Evolutionary conservation across 2,797 vertebrate species (phyloP), one percentile per base, ranked within the genome.

Genomic region (Periophthalmus magnuspinnatus): DNA sequence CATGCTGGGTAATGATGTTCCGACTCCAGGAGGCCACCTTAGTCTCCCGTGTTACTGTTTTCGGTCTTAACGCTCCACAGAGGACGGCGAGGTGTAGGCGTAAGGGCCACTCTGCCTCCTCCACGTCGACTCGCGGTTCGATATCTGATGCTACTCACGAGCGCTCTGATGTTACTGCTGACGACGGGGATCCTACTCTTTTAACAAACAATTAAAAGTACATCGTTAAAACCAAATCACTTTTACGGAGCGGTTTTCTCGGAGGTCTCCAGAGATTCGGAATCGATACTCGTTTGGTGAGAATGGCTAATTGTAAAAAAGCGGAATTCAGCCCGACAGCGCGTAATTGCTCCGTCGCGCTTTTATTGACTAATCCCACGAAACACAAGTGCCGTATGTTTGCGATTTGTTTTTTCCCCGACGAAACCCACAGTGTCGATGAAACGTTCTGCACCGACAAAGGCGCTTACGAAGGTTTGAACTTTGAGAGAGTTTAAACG

Each of bases 101-200:
- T 52, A 52, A 52, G 50, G n/a, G 7, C 19, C 74, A 70, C 70
- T 81, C 73, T 66, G 68, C 57, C 72, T 62, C 3, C 59, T 67
- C 60, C 55, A 14, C 70, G 79, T 67, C 78, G 76, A 45, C 81
- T 56, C 76, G 67, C 62, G 78, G 77, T 81, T 90, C 82, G 89
- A 91, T 90, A 90, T 89, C 90, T 90, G 28, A 28, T 3, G 63
- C 89, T 87, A 85, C 14, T 45, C 41, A 45, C 41, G 1, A 45
- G 14, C 4, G 75, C 56, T 50, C 71, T 87, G 82, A 79, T 82
- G 77, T 71, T 82, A 79, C 59, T 61, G 32, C 70, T 81, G 78
- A 87, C 86, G 80, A 77, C 68, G 84, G 79, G 81, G 80, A 80
- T 56, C 58, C 65, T 72, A 78, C 70, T 59, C 67, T 70, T n/a